phyloP scores from a whole-genome alignment of 2,797 vertebrate species.

The Epinephelus awoara region DNA sequence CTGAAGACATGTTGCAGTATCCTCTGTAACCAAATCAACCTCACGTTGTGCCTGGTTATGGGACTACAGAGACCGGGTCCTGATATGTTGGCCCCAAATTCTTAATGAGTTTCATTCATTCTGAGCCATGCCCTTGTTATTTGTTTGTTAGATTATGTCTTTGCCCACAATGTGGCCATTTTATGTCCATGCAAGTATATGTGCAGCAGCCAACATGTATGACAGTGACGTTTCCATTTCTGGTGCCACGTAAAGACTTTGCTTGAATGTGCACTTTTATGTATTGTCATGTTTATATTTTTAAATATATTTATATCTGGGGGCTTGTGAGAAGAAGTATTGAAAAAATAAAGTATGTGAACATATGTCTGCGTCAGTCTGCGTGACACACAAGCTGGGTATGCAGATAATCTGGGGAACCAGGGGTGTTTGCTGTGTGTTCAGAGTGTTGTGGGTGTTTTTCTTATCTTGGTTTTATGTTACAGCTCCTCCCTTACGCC shows the following conservation, averaged over 20 bases:
- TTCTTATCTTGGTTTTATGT: slow-evolving; percentile 70
- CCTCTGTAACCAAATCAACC: slow-evolving; percentile 76
- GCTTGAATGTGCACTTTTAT: slow-evolving; percentile 77
- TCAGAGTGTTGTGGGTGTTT: slow-evolving; percentile 15
- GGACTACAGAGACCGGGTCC: slow-evolving; percentile 67
- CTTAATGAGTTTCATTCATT: slow-evolving; percentile 62
- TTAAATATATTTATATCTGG: slow-evolving; percentile 78
- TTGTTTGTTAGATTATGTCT: slow-evolving; percentile 54
- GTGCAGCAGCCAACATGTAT: slow-evolving; percentile 64
- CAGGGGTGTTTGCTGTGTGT: slow-evolving; percentile 6
- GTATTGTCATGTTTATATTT: slow-evolving; percentile 78
- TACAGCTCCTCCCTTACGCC: slow-evolving; percentile 54
- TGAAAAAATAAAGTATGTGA: slow-evolving; percentile 70
- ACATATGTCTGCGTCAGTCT: slow-evolving; percentile 55
- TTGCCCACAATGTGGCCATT: slow-evolving; percentile 48
- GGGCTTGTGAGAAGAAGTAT: slow-evolving; percentile 70
- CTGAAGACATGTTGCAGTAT: slow-evolving; percentile 70
- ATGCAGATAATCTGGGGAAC: neutral
- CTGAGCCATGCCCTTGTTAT: slow-evolving; percentile 65
- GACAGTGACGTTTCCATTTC: slow-evolving; percentile 57
- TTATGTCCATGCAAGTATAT: slow-evolving; percentile 60
- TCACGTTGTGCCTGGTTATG: slow-evolving; percentile 80
- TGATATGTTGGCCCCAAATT: slow-evolving; percentile 58
- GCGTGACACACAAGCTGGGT: slow-evolving; percentile 25
- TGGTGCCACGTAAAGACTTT: slow-evolving; percentile 63